Evolutionary conservation across 2,797 vertebrate species (phyloP).

Genomic region (Mycteria americana): DNA sequence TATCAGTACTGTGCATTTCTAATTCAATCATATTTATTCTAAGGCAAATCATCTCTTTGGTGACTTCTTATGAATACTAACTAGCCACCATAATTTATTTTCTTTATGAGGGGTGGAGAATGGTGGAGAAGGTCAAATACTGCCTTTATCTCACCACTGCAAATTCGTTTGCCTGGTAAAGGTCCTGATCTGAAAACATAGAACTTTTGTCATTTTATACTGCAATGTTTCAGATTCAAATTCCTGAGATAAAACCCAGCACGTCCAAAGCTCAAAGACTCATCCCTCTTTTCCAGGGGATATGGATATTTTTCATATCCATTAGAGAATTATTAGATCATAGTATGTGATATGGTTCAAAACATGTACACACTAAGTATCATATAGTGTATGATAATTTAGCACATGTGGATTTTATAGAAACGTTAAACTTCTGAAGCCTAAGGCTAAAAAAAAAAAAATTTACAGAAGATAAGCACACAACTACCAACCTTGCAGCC

Average conservation of each 20-base stretch:
- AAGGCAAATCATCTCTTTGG: conserved; percentile 44
- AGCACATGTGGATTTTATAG: not conserved
- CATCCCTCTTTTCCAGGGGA: not conserved
- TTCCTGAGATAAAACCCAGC: not conserved
- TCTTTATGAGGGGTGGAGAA: conserved; percentile 1
- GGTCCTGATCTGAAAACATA: not conserved
- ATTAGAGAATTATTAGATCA: not conserved
- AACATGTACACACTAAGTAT: not conserved
- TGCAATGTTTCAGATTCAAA: not conserved
- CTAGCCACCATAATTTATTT: conserved; percentile 15
- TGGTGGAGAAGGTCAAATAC: not conserved
- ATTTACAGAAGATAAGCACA: not conserved
- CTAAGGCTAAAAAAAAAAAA: not conserved
- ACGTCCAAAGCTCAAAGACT: not conserved
- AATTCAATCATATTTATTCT: conserved; percentile 59
- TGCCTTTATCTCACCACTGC: not conserved
- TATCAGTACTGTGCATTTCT: conserved; percentile 51
- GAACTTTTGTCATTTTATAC: not conserved
- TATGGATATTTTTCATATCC: not conserved
- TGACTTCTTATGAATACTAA: conserved; percentile 44
- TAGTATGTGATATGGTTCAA: not conserved
- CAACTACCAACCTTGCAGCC: not conserved
- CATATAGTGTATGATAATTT: not conserved
- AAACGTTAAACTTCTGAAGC: not conserved
- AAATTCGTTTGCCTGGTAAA: not conserved